Evolutionary conservation across 2,797 vertebrate genomes (phyloP).

Genomic region (Tangara arthus): DNA sequence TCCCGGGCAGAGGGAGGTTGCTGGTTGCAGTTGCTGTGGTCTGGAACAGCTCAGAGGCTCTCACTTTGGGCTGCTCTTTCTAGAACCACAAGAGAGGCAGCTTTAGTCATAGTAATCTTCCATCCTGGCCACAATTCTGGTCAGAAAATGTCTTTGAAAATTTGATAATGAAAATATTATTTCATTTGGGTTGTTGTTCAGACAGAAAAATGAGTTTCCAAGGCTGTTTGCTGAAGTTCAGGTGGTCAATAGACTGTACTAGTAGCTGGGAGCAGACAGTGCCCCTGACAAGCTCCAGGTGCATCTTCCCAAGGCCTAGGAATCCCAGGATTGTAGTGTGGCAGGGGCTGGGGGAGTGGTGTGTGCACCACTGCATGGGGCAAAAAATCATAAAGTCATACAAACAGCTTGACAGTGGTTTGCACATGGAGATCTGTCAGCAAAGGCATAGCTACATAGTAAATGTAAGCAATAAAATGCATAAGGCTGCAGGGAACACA

Average conservation of each 20-base stretch:
- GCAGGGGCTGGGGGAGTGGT: accelerated
- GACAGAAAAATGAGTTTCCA: not conserved
- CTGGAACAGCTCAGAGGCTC: not conserved
- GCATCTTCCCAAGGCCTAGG: not conserved
- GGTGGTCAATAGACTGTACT: not conserved
- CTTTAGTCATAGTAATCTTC: not conserved
- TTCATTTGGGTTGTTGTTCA: not conserved
- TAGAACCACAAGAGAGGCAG: not conserved
- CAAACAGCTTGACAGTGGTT: not conserved
- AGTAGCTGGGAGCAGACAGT: not conserved
- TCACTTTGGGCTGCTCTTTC: not conserved
- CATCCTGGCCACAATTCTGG: not conserved
- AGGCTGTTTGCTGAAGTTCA: not conserved
- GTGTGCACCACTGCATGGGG: not conserved
- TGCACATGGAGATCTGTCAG: not conserved
- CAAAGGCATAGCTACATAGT: not conserved
- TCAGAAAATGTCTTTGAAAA: not conserved
- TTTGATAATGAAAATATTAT: not conserved
- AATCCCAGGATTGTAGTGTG: not conserved
- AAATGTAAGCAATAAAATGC: not conserved
- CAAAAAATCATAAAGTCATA: not conserved
- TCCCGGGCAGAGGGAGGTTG: not conserved
- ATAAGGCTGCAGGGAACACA: not conserved
- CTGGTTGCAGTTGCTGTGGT: not conserved
- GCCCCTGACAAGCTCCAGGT: not conserved